Percentiles rank a stretch among this genome's conserved stretches.
Conservation (phyloP, 2,797 vertebrate species). For the Silurus aristotelis region DNA sequence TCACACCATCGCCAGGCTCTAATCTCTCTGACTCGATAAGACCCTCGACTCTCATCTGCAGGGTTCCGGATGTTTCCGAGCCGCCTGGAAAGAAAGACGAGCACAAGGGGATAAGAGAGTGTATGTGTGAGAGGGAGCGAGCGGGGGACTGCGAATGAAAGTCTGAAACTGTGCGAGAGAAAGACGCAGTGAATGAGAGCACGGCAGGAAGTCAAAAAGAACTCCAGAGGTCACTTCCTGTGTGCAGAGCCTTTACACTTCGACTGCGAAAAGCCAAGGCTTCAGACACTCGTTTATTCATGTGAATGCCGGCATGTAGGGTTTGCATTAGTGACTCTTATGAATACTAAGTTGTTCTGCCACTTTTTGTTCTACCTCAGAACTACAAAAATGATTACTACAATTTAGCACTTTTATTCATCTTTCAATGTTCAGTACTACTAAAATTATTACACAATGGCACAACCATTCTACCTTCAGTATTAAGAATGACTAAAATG, state of each 20-base stretch:
- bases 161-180: not conserved
- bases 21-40: not conserved
- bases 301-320: not conserved
- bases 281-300: not conserved
- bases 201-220: not conserved
- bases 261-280: not conserved
- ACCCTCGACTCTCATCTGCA: conserved; percentile 34
- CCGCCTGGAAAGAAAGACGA: conserved; percentile 1
- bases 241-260: conserved; percentile 16
- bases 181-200: not conserved
- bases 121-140: too few relatives aligned
- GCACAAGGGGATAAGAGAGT: not conserved
- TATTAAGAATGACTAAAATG: too few relatives aligned
- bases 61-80: conserved; percentile 38
- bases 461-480: not conserved
- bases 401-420: not conserved
- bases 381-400: not conserved
- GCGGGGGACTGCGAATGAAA: not conserved
- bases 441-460: not conserved
- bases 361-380: not conserved
- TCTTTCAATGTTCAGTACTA: not conserved
- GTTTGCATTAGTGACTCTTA: not conserved
- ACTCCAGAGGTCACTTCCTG: conserved; percentile 39
- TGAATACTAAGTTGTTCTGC: not conserved
- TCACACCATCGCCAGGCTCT: not conserved